Evolutionary conservation across 2,888 invertebrate species (phyloP).

Genomic region (Athalia circularis): DNA sequence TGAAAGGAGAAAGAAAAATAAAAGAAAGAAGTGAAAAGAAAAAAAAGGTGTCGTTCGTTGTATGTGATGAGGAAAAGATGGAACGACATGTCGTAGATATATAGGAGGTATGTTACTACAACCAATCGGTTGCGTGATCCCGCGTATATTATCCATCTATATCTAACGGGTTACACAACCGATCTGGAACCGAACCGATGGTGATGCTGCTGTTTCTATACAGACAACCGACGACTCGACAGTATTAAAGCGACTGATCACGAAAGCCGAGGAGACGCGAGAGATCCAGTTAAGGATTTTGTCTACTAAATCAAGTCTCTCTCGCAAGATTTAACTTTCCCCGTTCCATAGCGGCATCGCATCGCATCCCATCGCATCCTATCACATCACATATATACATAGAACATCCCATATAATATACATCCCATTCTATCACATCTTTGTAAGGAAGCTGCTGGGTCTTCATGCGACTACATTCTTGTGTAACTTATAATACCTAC

Average conservation of each 20-base stretch:
- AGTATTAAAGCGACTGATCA: background rate
- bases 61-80: no score
- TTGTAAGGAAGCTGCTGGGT: no score
- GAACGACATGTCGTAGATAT: background rate
- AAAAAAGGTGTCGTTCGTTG: background rate
- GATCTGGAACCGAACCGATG: background rate
- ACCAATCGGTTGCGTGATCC: constrained; percentile 33
- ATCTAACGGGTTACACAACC: constrained; percentile 17
- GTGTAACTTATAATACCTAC: no score
- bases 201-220: background rate
- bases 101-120: background rate
- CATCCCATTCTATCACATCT: no score
- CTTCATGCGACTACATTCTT: no score
- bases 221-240: background rate
- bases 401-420: background rate
- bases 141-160: constrained; percentile 11
- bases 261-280: background rate
- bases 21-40: no score
- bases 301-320: constrained; percentile 41
- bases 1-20: background rate
- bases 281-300: constrained; percentile 44
- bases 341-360: background rate
- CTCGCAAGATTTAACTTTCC: constrained; percentile 42
- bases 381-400: background rate
- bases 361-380: background rate